Percentiles rank a stretch among this genome's conserved stretches.
Conservation (phyloP, 92 coral and sea anemone genomes). For the Porites divaricata region DNA sequence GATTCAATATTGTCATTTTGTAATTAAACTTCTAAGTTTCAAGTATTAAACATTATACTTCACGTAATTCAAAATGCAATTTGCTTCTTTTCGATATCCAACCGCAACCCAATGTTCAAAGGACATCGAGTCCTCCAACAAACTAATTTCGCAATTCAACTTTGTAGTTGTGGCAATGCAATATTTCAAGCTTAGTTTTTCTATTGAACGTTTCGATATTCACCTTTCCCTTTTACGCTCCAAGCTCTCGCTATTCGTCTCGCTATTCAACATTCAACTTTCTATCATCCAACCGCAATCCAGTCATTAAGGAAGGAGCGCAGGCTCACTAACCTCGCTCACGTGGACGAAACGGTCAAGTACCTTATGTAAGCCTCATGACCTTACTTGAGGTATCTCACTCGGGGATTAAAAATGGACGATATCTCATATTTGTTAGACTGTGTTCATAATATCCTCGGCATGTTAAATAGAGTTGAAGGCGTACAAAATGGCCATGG, state of each 20-base stretch:
- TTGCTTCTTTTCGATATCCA: too few species aligned
- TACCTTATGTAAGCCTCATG: too few species aligned
- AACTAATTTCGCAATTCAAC: constrained; percentile 10
- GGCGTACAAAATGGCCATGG: constrained; percentile 10
- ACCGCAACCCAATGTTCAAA: constrained; percentile 29
- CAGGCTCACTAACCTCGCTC: constrained; percentile 26
- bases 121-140: constrained; percentile 17
- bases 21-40: too few species aligned
- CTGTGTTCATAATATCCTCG: constrained; percentile 23
- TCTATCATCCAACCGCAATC: constrained; percentile 36
- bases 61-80: too few species aligned
- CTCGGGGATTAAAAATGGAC: constrained; percentile 31
- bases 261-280: constrained; percentile 33
- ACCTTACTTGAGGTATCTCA: background rate
- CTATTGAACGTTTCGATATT: constrained; percentile 18
- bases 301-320: constrained; percentile 27
- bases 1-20: too few species aligned
- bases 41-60: too few species aligned
- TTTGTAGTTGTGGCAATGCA: too few species aligned
- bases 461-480: constrained; percentile 22
- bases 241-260: constrained; percentile 24
- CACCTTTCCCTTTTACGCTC: constrained; percentile 25
- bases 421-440: constrained; percentile 23
- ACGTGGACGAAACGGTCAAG: constrained; percentile 3
- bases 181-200: constrained; percentile 30